Base-by-base conservation (phyloP, 2,888 invertebrate species). In the Itoplectis maculator region DNA sequence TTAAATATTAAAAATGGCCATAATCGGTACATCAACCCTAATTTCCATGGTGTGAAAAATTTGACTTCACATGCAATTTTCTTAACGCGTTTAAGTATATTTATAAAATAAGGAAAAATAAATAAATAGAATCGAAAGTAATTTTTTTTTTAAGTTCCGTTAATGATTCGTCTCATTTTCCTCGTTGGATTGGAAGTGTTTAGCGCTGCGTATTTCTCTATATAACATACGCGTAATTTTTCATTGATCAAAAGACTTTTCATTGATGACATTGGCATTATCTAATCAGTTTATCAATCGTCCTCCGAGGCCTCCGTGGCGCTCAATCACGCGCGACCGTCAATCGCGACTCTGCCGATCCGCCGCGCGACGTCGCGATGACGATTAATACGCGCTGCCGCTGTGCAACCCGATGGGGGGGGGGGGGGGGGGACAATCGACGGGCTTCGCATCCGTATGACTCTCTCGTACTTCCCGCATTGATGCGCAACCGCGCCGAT, bases 201-300 rank as follows among this genome's bases (percentile, higher is more conserved):
- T 13, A 29, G 13, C 23, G 29, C 29, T 56, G 23, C 3, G 23
- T 29, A 35, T 35, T 56, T 13, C 13, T 6, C 35, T 61, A 40
- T 68, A 65, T 18, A 63, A 68, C 40, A 18, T 20, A 47, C 61
- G 29, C 51, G 72, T 61, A 9, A 63, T 68, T 82, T 79, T 76
- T 72, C 66, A 82, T 79, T 82, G 76, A 79, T 45, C 35, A 66
- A 79, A 72, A 45, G 72, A 23, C 75, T 73, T 76, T 79, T 79
- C 82, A 82, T 82, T 82, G 82, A 82, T 79, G 79, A 76, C 61
- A 79, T 79, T 61, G 68, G 42, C 51, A 51, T 82, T 82, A 82
- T 82, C 82, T 82, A 79, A 82, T 82, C 82, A 79, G 61, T 76
- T 79, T 82, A 79, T 82, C 79, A 79, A 79, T 82, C 75, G 79